Conservation (phyloP, 2,888 invertebrate genomes). For the Odontocerum albicorne region DNA sequence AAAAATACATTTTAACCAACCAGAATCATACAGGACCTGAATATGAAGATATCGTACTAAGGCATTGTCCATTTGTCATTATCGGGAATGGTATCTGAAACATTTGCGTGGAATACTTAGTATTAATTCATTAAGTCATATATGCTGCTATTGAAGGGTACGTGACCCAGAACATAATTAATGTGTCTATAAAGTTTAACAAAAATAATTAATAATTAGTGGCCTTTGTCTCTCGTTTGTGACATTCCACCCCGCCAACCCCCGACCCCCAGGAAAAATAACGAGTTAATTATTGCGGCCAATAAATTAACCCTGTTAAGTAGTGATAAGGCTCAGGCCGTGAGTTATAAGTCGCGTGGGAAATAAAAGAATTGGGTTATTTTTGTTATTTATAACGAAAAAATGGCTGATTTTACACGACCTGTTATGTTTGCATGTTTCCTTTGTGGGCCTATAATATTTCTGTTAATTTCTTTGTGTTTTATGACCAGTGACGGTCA, state of each 20-base stretch:
- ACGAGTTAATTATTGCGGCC: conserved; percentile 35
- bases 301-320: conserved; percentile 33
- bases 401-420: conserved; percentile 17
- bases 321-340: conserved; percentile 25
- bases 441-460: neutral
- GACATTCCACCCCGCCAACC: neutral
- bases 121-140: too few species aligned
- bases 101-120: too few species aligned
- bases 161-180: too few species aligned
- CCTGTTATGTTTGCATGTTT: conserved; percentile 17
- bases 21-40: too few species aligned
- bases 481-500: neutral
- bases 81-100: too few species aligned
- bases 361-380: conserved; percentile 33
- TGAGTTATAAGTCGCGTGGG: conserved; percentile 34
- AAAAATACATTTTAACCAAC: too few species aligned
- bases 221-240: neutral
- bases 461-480: conserved; percentile 2
- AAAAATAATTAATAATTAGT: too few species aligned
- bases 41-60: too few species aligned
- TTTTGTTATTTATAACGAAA: conserved; percentile 26
- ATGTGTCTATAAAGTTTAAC: too few species aligned
- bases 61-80: too few species aligned
- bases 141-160: too few species aligned
- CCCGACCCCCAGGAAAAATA: conserved; percentile 17